phyloP scores from a whole-genome alignment of 2,888 invertebrate genomes.

The Gerris lacustris region DNA sequence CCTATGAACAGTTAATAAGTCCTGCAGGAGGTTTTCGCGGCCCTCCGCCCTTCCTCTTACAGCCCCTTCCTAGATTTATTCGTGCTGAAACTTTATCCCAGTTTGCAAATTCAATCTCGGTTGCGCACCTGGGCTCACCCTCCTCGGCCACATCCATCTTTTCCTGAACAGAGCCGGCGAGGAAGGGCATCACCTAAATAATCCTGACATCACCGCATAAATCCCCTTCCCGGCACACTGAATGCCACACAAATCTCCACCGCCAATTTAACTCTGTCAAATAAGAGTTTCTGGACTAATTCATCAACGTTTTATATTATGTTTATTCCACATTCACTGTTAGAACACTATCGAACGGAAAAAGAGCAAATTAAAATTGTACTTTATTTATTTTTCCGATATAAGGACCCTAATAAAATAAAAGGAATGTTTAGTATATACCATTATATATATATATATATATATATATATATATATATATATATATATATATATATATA shows the following conservation, averaged over 20 bases:
- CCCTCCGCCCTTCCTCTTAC: not conserved
- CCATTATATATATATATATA: too few relatives aligned
- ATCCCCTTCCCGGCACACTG: not conserved
- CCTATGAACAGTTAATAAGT: not conserved
- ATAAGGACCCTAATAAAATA: too few relatives aligned
- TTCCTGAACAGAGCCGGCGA: not conserved
- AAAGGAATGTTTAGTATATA: too few relatives aligned
- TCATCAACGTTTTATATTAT: too few relatives aligned
- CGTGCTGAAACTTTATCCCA: not conserved
- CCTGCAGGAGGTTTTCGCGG: not conserved
- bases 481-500: too few relatives aligned
- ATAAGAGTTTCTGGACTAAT: not conserved
- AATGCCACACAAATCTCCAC: not conserved
- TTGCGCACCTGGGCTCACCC: not conserved
- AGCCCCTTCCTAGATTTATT: not conserved
- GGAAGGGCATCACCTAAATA: not conserved
- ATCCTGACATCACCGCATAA: not conserved
- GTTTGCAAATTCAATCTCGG: slow-evolving; percentile 5
- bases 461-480: too few relatives aligned
- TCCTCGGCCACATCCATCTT: not conserved
- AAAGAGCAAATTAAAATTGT: too few relatives aligned
- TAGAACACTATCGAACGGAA: too few relatives aligned
- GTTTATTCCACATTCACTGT: too few relatives aligned
- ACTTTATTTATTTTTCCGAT: too few relatives aligned
- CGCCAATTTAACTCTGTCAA: not conserved